These are phyloP conservation scores for Semicossyphus pulcher DNA, from an alignment of 2,113 vertebrate species.

Conservation along the genomic window DNA sequence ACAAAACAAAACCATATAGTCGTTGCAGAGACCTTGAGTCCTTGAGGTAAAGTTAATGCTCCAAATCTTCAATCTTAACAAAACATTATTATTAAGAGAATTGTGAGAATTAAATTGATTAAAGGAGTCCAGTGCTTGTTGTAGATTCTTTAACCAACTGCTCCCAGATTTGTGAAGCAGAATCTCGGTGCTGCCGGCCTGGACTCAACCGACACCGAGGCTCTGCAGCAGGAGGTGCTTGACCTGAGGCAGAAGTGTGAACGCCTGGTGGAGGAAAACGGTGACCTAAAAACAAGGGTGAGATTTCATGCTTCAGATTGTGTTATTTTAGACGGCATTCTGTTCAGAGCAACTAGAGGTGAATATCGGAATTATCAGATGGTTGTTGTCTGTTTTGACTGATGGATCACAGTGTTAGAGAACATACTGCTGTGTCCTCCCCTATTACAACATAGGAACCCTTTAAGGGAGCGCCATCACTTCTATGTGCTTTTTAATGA, in stretches of 20 bases:
- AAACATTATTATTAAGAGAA: neutral
- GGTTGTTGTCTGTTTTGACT: neutral
- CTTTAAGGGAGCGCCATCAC: too few species aligned
- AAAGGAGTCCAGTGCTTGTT: neutral
- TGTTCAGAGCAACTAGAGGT: too few species aligned
- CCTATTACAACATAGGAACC: too few species aligned
- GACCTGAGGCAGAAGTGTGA: constrained; percentile 92
- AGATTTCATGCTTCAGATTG: neutral
- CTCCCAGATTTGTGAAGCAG: constrained; percentile 91
- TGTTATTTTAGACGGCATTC: too few species aligned
- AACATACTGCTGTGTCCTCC: neutral
- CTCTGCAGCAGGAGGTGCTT: constrained; percentile 89
- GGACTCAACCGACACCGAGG: constrained; percentile 85
- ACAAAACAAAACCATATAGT: neutral
- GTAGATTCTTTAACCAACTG: constrained; percentile 80
- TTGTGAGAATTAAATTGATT: neutral
- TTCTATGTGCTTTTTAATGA: too few species aligned
- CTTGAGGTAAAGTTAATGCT: neutral
- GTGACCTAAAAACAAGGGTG: constrained; percentile 91
- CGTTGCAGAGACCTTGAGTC: neutral
- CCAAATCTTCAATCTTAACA: too few species aligned
- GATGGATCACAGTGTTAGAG: too few species aligned
- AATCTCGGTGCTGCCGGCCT: constrained; percentile 86
- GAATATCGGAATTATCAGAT: neutral
- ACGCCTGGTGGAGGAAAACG: constrained; percentile 90